phyloP scores from a whole-genome alignment of 2,113 vertebrate genomes.

The Zingel zingel region DNA sequence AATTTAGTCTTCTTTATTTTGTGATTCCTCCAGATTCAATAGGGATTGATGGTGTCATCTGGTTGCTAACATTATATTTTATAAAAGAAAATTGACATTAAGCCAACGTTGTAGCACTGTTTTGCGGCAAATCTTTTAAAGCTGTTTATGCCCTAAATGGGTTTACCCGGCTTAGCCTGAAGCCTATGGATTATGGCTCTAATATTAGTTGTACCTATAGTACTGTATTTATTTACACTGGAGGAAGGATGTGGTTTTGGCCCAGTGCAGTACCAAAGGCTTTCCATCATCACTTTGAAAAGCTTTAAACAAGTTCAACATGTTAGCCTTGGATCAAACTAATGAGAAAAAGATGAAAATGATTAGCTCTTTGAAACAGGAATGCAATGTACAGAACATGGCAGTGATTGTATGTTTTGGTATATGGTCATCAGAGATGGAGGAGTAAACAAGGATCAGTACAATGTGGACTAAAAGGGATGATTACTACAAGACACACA shows the following conservation, averaged over 20 bases:
- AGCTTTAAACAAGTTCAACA: slow-evolving; percentile 76
- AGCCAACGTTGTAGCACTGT: not conserved
- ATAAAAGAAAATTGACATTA: not conserved
- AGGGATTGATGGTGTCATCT: slow-evolving; percentile 12
- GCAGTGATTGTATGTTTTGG: slow-evolving; percentile 65
- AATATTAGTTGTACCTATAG: slow-evolving; percentile 63
- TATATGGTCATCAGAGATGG: slow-evolving; percentile 53
- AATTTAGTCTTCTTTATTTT: slow-evolving; percentile 28
- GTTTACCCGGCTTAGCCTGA: slow-evolving; percentile 38
- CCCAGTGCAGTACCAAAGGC: slow-evolving; percentile 49
- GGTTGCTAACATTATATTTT: slow-evolving; percentile 2
- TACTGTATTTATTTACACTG: slow-evolving; percentile 68
- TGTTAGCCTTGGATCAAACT: slow-evolving; percentile 68
- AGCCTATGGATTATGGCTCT: slow-evolving; percentile 51
- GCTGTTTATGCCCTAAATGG: slow-evolving; percentile 47
- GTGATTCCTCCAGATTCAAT: not conserved
- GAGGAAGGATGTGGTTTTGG: slow-evolving; percentile 75
- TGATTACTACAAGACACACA: slow-evolving; percentile 37
- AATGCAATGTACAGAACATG: slow-evolving; percentile 59
- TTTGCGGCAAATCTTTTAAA: slow-evolving; percentile 31
- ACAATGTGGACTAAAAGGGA: slow-evolving; percentile 23
- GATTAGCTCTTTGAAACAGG: slow-evolving; percentile 58
- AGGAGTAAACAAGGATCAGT: slow-evolving; percentile 60
- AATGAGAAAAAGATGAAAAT: slow-evolving; percentile 63
- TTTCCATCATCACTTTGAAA: slow-evolving; percentile 67